Conservation (phyloP, 2,888 invertebrate species). For the Trachelus stipa region DNA sequence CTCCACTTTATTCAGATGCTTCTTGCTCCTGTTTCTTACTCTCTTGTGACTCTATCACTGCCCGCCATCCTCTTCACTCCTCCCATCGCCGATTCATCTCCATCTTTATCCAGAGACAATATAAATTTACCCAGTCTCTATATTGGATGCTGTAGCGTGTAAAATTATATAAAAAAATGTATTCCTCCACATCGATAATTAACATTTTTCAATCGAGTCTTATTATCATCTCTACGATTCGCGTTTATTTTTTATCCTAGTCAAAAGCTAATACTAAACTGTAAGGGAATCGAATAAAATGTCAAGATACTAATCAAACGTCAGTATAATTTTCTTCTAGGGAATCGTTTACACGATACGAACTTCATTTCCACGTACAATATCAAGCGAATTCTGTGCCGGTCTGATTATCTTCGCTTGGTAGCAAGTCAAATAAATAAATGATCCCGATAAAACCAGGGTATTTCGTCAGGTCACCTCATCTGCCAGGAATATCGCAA, state of each 20-base stretch:
- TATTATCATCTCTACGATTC: background rate
- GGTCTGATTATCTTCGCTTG: background rate
- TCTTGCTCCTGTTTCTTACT: background rate
- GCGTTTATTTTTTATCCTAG: background rate
- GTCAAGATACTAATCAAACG: background rate
- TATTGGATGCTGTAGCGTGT: background rate
- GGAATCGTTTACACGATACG: background rate
- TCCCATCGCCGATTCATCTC: background rate
- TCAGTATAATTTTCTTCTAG: background rate
- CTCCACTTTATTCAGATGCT: constrained; percentile 4
- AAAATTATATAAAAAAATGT: background rate
- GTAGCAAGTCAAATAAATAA: background rate
- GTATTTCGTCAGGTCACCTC: background rate
- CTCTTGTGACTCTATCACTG: background rate
- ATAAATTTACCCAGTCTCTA: background rate
- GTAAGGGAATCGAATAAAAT: background rate
- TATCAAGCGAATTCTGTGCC: background rate
- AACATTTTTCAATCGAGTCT: background rate
- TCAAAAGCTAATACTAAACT: background rate
- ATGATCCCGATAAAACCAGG: background rate
- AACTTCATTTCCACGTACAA: background rate
- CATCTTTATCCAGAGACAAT: background rate
- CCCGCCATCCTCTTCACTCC: background rate
- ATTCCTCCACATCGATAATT: background rate
- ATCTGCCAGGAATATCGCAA: background rate